phyloP scores from a whole-genome alignment of 2,113 vertebrate genomes.

The Aix galericulata region DNA sequence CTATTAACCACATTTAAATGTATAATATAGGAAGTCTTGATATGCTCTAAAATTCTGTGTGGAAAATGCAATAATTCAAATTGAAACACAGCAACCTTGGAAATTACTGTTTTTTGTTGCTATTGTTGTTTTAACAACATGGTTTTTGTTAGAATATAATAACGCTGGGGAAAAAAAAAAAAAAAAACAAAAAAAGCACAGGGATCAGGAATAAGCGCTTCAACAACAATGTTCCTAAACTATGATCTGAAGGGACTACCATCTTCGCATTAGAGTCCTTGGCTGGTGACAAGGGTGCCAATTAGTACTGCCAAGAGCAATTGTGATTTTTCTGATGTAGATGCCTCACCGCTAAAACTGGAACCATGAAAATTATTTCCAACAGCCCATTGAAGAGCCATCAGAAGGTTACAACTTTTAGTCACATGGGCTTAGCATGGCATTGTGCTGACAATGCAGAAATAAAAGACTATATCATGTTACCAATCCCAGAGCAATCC shows the following conservation, averaged over 20 bases:
- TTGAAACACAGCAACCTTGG: neutral
- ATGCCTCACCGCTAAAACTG: slow-evolving; percentile 55
- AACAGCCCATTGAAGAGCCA: slow-evolving; percentile 25
- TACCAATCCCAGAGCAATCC: neutral
- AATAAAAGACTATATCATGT: slow-evolving; percentile 53
- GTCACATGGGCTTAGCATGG: neutral
- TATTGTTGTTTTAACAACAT: neutral
- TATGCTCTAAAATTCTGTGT: neutral
- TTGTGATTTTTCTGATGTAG: slow-evolving; percentile 57
- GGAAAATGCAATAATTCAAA: neutral
- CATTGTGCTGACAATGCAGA: slow-evolving; percentile 44
- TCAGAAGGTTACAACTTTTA: slow-evolving; percentile 58
- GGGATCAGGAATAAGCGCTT: slow-evolving; percentile 51
- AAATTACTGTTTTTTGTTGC: neutral
- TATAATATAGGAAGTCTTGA: neutral
- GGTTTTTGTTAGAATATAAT: neutral
- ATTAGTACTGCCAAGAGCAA: slow-evolving; percentile 61
- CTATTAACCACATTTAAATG: neutral
- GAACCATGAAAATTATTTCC: slow-evolving; percentile 68
- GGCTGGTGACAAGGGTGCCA: slow-evolving; percentile 59
- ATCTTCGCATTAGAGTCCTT: slow-evolving; percentile 61
- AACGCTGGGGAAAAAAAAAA: slow-evolving; percentile 31
- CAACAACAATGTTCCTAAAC: slow-evolving; percentile 44
- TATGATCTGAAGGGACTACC: slow-evolving; percentile 62
- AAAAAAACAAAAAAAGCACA: slow-evolving; percentile 1